These are phyloP conservation scores for Priapulus caudatus DNA, from an alignment of 2,888 invertebrate species.

Conservation along the genomic window DNA sequence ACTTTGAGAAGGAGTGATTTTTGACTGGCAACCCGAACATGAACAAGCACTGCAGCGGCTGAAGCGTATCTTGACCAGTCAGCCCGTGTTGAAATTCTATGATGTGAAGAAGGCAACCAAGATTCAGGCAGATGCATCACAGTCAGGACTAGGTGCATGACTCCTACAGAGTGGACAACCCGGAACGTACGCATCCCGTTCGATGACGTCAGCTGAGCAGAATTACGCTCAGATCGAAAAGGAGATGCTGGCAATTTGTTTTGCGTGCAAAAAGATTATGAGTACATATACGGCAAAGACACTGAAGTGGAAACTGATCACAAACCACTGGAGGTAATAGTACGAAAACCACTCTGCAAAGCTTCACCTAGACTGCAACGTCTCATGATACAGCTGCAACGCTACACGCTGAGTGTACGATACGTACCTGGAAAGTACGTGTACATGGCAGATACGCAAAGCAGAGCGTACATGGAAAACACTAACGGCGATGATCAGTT, in stretches of 20 bases:
- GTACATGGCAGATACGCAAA: too few relatives aligned
- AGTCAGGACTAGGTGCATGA: conserved; percentile 30
- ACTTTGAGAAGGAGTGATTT: too few relatives aligned
- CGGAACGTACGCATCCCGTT: conserved; percentile 33
- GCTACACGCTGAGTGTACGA: too few relatives aligned
- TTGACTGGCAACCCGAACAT: too few relatives aligned
- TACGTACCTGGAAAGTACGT: too few relatives aligned
- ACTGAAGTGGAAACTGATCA: conserved; percentile 35
- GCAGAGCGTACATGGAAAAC: too few relatives aligned
- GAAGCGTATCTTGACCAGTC: conserved; percentile 25
- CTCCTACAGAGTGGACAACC: conserved; percentile 27
- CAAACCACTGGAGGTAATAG: conserved; percentile 31
- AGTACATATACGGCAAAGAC: too few relatives aligned
- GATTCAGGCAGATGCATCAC: conserved; percentile 30
- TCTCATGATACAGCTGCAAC: too few relatives aligned
- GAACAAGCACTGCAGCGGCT: conserved; percentile 27
- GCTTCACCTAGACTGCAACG: conserved; percentile 34
- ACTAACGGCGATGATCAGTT: too few relatives aligned
- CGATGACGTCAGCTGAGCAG: conserved; percentile 27
- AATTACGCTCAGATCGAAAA: conserved; percentile 36
- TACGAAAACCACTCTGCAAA: conserved; percentile 31
- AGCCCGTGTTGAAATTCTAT: conserved; percentile 29
- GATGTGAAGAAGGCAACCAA: conserved; percentile 22
- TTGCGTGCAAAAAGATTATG: too few relatives aligned
- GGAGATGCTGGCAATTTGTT: conserved; percentile 33